Conservation (phyloP, 2,888 invertebrate genomes). For the Tachina lurida region DNA sequence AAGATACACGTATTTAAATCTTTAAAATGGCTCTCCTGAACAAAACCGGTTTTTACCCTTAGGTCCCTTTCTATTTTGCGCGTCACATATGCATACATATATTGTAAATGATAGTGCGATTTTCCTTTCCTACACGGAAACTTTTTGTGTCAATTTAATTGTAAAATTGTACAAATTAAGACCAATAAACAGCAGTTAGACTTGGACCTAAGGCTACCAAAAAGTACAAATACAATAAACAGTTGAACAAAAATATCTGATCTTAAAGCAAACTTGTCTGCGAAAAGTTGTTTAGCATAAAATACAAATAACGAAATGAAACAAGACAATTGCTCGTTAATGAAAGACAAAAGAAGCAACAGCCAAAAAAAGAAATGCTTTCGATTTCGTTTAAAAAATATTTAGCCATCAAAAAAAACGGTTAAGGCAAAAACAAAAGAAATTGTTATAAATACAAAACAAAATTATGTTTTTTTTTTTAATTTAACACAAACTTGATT, state of each 20-base stretch:
- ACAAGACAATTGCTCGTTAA: not conserved
- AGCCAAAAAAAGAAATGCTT: constrained; percentile 50
- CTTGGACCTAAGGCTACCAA: not conserved
- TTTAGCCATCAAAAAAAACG: constrained; percentile 22
- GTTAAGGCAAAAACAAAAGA: constrained; percentile 29
- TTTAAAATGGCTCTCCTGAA: no score
- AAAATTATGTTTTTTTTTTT: constrained; percentile 20
- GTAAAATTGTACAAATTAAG: not conserved
- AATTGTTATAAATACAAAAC: constrained; percentile 16
- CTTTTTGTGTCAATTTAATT: not conserved
- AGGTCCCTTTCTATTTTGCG: no score
- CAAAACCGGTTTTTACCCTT: no score
- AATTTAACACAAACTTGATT: constrained; percentile 45
- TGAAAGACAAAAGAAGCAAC: constrained; percentile 10
- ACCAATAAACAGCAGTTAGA: not conserved
- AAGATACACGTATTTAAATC: no score
- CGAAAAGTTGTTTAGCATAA: constrained; percentile 35
- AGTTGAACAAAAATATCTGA: constrained; percentile 32
- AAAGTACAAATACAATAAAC: not conserved
- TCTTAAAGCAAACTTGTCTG: constrained; percentile 32
- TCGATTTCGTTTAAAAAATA: constrained; percentile 53
- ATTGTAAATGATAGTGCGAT: not conserved
- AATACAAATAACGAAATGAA: not conserved
- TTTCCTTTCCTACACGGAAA: no score
- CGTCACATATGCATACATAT: not conserved